phyloP scores from a whole-genome alignment of 1,140 invertebrate species.

The Triops cancriformis region DNA sequence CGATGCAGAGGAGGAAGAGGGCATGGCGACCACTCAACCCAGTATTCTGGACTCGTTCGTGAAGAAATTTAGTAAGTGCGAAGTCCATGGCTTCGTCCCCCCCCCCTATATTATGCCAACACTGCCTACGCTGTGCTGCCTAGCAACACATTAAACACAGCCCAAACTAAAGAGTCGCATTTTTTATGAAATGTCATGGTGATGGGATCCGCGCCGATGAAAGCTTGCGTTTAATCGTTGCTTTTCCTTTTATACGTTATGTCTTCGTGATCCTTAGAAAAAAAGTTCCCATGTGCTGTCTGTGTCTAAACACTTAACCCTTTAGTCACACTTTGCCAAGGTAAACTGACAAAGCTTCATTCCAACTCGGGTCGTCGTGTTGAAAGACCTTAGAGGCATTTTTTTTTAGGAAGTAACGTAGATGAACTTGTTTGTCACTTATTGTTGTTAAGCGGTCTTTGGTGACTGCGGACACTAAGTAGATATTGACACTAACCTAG shows the following conservation, averaged over 20 bases:
- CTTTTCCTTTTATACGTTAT: not conserved
- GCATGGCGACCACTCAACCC: not conserved
- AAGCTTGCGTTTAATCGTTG: conserved; percentile 8
- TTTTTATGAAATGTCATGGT: not conserved
- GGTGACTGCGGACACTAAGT: too few species aligned
- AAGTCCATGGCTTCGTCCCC: not conserved
- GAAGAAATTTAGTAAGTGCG: conserved; percentile 28
- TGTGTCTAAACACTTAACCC: conserved; percentile 1
- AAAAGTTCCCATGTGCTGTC: not conserved
- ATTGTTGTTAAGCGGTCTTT: too few species aligned
- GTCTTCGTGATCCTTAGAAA: not conserved
- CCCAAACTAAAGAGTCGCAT: not conserved
- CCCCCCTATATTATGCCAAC: not conserved
- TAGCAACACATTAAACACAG: not conserved
- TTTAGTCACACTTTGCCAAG: not conserved
- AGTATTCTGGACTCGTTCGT: conserved; percentile 27
- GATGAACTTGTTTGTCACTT: too few species aligned
- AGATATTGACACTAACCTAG: too few species aligned
- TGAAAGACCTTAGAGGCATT: too few species aligned
- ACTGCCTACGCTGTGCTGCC: not conserved
- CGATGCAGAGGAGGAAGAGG: not conserved
- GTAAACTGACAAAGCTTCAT: not conserved
- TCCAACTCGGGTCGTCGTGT: too few species aligned
- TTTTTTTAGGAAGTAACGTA: too few species aligned
- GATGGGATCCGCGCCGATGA: not conserved